phyloP scores from a whole-genome alignment of 2,797 vertebrate species.

The Anas georgica region DNA sequence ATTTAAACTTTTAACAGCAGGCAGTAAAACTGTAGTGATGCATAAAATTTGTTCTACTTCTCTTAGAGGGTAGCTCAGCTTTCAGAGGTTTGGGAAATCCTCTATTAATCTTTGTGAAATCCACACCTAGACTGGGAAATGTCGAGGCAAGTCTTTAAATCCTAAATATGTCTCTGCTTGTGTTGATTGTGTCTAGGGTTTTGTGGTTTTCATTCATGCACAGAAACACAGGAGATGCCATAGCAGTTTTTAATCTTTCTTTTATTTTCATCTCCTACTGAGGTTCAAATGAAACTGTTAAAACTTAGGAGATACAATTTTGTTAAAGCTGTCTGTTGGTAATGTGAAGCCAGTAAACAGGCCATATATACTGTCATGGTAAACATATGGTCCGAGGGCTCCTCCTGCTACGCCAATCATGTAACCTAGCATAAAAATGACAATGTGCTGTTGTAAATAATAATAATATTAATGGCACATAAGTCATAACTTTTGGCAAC shows the following conservation, averaged over 20 bases:
- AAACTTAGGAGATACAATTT: neutral
- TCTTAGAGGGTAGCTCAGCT: conserved; percentile 20
- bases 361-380: too few species aligned
- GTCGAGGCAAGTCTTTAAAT: conserved; percentile 69
- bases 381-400: neutral
- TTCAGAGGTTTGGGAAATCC: conserved; percentile 23
- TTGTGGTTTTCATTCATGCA: neutral
- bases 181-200: neutral
- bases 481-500: neutral
- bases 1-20: conserved; percentile 15
- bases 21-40: neutral
- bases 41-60: conserved; percentile 17
- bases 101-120: conserved; percentile 30
- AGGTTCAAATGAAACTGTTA: neutral
- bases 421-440: neutral
- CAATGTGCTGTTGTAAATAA: neutral
- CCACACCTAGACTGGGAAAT: conserved; percentile 16
- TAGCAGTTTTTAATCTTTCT: neutral
- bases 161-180: conserved; percentile 29
- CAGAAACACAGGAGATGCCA: neutral
- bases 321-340: neutral
- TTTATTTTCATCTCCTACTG: neutral
- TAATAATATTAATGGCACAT: neutral
- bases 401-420: neutral
- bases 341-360: neutral